Evolutionary conservation across 2,888 invertebrate genomes (phyloP), one percentile per base, ranked within the genome.

Genomic region (Dryocosmus kuriphilus): DNA sequence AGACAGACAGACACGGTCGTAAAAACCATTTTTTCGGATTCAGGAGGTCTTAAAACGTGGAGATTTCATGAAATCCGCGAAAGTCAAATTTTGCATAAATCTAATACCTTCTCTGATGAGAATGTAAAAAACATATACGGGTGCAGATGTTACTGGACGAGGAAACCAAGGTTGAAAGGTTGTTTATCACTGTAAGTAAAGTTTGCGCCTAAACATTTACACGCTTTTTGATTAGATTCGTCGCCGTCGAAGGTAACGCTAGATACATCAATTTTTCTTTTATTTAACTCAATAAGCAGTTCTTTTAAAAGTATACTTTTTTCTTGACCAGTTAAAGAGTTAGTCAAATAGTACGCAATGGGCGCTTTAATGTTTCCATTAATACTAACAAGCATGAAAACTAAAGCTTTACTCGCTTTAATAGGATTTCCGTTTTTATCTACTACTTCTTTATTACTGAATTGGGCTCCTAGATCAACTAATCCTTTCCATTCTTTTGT

Each of bases 341-440:
- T 61, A 3, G 67, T 67, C 9, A 81, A 78, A 73, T 80, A 80
- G 60, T 77, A 63, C 1, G 77, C 79, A 35, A 82, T 73, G 2
- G 76, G 81, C 22, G 79, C 38, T 74, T 82, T 80, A 35, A 80
- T 79, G 7, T 38, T 51, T 22, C 79, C 77, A 74, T 80, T 82
- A 6, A 79, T 77, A 74, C 74, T 77, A 3, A 80, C 80, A n/a
- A 80, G 30, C 77, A 80, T 81, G 57, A 81, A 80, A 19, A 79
- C 79, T 35, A 80, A 74, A 19, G 73, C 81, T 79, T 78, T 80
- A 61, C 38, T 67, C 5, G 79, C 79, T 14, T 22, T 19, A 60
- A 60, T 35, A 6, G n/a, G 30, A 35, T 79, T 16, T 22, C 63
- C 77, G 8, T 77, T n/a, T 35, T 73, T 62, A 14, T 65, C 35